Percentiles rank a stretch among this genome's conserved stretches.
phyloP scores from a whole-genome alignment of 2,888 invertebrate genomes.

The Odiellus spinosus region DNA sequence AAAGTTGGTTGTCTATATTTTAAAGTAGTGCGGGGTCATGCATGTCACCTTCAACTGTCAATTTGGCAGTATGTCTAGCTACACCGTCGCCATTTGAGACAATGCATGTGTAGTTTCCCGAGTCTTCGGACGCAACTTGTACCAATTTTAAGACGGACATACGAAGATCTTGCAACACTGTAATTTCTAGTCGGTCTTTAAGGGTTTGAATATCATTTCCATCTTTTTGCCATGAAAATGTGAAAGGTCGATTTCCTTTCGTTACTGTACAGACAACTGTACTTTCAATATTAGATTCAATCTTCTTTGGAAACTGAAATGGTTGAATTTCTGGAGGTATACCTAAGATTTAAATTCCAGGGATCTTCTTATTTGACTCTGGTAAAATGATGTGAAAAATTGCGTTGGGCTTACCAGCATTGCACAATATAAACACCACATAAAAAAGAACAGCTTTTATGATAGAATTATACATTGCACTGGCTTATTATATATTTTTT shows the following conservation, averaged over 20 bases:
- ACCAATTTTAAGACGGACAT: slow-evolving; percentile 3
- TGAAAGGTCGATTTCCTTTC: background rate
- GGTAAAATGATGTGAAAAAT: too few relatives aligned
- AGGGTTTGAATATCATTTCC: slow-evolving; percentile 3
- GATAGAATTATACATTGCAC: too few relatives aligned
- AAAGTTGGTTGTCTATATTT: background rate
- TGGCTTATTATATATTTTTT: too few relatives aligned
- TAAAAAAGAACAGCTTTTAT: too few relatives aligned
- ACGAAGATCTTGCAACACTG: background rate
- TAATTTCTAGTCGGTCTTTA: background rate
- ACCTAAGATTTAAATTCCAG: too few relatives aligned
- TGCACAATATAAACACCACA: too few relatives aligned
- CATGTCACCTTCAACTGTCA: slow-evolving; percentile 15
- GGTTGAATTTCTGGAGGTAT: slow-evolving; percentile 6
- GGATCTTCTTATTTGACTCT: too few relatives aligned
- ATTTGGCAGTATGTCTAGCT: slow-evolving; percentile 9
- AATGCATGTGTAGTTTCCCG: slow-evolving; percentile 11
- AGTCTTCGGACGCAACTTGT: background rate
- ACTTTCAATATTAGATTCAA: slow-evolving; percentile 14
- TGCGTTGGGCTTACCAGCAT: too few relatives aligned
- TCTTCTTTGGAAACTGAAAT: slow-evolving; percentile 10
- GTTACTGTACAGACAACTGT: background rate
- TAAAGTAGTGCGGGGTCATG: too few relatives aligned
- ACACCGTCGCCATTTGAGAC: slow-evolving; percentile 7
- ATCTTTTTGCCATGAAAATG: slow-evolving; percentile 11